These are phyloP conservation scores for Hofmannophila pseudospretella DNA, from an alignment of 2,888 invertebrate species.

Conservation along the genomic window DNA sequence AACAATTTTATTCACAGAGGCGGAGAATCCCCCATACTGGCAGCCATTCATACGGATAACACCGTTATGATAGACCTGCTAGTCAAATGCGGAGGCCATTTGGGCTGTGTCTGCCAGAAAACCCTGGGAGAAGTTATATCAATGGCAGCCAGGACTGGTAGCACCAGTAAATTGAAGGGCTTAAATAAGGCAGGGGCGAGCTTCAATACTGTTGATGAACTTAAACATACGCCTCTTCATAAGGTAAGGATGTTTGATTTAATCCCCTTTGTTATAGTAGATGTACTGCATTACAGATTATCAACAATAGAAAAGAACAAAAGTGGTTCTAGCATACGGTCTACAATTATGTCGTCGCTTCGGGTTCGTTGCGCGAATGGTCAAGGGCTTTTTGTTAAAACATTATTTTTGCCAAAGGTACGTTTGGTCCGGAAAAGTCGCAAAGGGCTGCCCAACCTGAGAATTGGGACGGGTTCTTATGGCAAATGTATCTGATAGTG, in stretches of 20 bases:
- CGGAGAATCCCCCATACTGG: slow-evolving; percentile 84
- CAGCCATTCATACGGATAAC: slow-evolving; percentile 82
- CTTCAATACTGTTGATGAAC: slow-evolving; percentile 78
- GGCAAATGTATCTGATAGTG: too few relatives aligned
- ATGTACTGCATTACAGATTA: too few relatives aligned
- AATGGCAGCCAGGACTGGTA: slow-evolving; percentile 79
- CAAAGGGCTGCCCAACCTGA: too few relatives aligned
- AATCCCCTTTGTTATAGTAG: too few relatives aligned
- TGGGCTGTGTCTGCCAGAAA: slow-evolving; percentile 76
- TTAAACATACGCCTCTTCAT: slow-evolving; percentile 83
- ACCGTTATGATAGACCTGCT: slow-evolving; percentile 81
- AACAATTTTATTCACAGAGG: slow-evolving; percentile 52
- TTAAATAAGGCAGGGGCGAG: slow-evolving; percentile 83
- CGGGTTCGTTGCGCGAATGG: too few relatives aligned
- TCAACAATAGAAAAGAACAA: too few relatives aligned
- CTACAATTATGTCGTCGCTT: too few relatives aligned
- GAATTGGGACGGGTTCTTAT: too few relatives aligned
- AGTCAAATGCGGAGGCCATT: slow-evolving; percentile 85
- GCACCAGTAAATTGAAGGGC: slow-evolving; percentile 76
- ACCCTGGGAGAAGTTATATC: slow-evolving; percentile 83
- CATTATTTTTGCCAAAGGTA: too few relatives aligned
- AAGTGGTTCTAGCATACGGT: too few relatives aligned
- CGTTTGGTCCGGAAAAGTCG: too few relatives aligned
- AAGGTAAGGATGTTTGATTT: slow-evolving; percentile 48
- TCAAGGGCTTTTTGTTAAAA: too few relatives aligned